These are phyloP conservation scores for Lasius fuliginosus DNA, from an alignment of 2,888 invertebrate genomes.

Conservation along the genomic window DNA sequence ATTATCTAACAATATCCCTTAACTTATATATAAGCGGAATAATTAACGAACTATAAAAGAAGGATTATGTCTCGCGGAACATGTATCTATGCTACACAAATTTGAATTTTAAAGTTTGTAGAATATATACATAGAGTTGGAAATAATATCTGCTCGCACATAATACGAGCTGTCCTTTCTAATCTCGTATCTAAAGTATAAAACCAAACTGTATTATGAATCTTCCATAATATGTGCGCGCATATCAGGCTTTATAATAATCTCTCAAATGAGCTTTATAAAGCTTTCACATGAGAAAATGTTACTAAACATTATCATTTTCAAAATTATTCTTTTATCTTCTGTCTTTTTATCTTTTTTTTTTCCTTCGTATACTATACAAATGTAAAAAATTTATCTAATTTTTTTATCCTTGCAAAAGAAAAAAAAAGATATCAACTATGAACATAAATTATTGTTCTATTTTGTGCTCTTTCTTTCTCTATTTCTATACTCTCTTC, in stretches of 20 bases:
- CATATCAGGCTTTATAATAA: constrained; percentile 8
- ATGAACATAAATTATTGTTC: not conserved
- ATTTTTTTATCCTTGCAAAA: not conserved
- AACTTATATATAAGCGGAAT: not conserved
- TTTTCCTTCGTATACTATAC: not conserved
- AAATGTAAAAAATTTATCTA: not conserved
- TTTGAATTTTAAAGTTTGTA: constrained; percentile 36
- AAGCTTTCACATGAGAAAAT: not conserved
- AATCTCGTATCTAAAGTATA: not conserved
- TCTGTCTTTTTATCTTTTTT: not conserved
- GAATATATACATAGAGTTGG: not conserved
- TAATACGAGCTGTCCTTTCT: constrained; percentile 5
- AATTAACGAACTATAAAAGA: constrained; percentile 27
- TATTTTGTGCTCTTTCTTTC: not conserved
- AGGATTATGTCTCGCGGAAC: not conserved
- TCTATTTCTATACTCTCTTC: not conserved
- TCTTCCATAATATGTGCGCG: not conserved
- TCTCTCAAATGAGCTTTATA: not conserved
- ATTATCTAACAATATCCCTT: constrained; percentile 9
- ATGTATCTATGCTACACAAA: not conserved
- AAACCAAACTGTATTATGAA: constrained; percentile 1
- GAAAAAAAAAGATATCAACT: not conserved
- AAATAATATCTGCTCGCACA: constrained; percentile 6
- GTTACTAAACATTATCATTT: not conserved
- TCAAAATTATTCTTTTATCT: not conserved